Base-by-base conservation (phyloP, 2,113 vertebrate species). In the Pteronura brasiliensis region DNA sequence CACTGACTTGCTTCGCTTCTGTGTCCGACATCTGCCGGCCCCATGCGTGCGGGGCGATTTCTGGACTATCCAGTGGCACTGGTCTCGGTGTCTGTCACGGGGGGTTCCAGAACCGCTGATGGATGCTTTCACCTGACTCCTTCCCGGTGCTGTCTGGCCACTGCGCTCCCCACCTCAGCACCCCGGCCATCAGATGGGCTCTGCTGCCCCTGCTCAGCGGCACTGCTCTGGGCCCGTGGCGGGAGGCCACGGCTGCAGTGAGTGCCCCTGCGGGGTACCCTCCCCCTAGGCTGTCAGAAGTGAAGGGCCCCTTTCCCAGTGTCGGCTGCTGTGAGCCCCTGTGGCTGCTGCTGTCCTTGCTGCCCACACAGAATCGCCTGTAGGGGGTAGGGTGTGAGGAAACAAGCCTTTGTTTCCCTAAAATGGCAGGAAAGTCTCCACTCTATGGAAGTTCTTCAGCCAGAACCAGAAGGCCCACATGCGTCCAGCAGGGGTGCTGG, bases 211-310 rank as follows among this genome's bases (percentile, higher is more conserved):
- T 69, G 67, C 67, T 12, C n/a, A 4, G n/a, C 9, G 0, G 69
- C 69, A 21, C n/a, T 36, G 8, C 20, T 36, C 17, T 1, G 7
- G n/a, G 69, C n/a, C n/a, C 4, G 9, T 36, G 69, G n/a, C 0
- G 4, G 7, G n/a, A 71, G 69, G 69, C 36, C n/a, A 12, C 20
- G 2, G 69, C n/a, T 71, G n/a, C n/a, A 31, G 18, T 20, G 2
- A 4, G 20, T 3, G 21, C 29, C 18, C 34, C n/a, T 39, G 20
- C 4, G 20, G 10, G 69, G 69, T 20, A 72, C 69, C n/a, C n/a
- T 23, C n/a, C 8, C 69, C 11, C 69, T 11, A 4, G 34, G 17
- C 67, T 3, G 3, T 20, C 17, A n/a, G 34, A 69, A 34, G 8
- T 4, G 34, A 69, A 69, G 63, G 63, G 13, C 63, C 63, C 29